phyloP scores from a whole-genome alignment of 2,113 vertebrate species.

The Pygoscelis adeliae region DNA sequence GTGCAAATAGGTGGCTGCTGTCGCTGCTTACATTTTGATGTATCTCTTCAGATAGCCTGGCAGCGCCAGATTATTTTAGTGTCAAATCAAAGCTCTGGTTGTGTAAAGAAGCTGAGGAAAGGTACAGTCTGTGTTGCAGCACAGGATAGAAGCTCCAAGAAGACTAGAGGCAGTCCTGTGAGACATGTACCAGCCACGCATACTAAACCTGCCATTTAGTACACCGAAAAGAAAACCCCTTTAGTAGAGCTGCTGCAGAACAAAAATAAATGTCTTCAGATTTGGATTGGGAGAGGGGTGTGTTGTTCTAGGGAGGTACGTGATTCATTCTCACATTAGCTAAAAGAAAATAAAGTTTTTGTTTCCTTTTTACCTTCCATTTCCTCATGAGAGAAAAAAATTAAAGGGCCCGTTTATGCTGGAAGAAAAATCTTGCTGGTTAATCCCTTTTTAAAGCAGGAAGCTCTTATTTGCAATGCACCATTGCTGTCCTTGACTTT shows the following conservation, averaged over 20 bases:
- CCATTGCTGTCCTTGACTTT: background rate
- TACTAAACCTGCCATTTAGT: conserved; percentile 38
- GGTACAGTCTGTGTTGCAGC: conserved; percentile 49
- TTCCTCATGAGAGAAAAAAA: background rate
- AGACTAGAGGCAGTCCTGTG: conserved; percentile 52
- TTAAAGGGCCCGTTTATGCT: background rate
- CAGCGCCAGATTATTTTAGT: conserved; percentile 55
- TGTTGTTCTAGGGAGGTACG: background rate
- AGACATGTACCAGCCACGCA: conserved; percentile 38
- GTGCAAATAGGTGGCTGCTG: conserved; percentile 61
- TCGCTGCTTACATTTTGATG: conserved; percentile 48
- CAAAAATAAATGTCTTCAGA: background rate
- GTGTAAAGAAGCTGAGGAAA: conserved; percentile 53
- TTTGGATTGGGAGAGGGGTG: background rate
- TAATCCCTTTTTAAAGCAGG: background rate
- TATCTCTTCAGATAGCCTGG: conserved; percentile 59
- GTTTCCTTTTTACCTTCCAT: background rate
- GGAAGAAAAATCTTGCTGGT: background rate
- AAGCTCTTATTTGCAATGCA: background rate
- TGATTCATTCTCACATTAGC: background rate
- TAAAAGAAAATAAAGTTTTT: background rate
- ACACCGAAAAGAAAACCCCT: background rate
- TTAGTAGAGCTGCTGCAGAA: background rate
- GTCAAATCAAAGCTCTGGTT: conserved; percentile 60
- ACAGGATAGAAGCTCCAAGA: conserved; percentile 44